Evolutionary conservation across 2,797 vertebrate species (phyloP), one percentile per base, ranked within the genome.

Genomic region (Thripadectes ignobilis): DNA sequence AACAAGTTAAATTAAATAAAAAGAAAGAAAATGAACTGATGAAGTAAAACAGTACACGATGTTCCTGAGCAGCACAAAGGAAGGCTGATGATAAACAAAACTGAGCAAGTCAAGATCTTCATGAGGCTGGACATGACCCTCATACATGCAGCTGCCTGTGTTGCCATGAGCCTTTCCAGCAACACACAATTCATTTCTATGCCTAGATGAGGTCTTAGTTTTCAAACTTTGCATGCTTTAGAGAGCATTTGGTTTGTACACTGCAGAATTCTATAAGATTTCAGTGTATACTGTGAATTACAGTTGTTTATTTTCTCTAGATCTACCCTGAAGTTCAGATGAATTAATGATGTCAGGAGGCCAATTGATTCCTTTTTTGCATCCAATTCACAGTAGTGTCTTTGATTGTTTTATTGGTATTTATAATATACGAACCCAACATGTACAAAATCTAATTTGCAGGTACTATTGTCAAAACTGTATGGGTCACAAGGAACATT

Each of bases 381-480:
- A 58, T 66, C 6, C 48, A 78, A 32, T 32, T 77, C 26, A 78
- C 4, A 39, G 10, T 16, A 12, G 1, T 32, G 10, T 2, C 46
- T 72, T 68, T 30, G 1, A 30, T 46, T 34, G 38, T 57, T 86
- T 88, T 18, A 38, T 32, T 80, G 14, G 9, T 54, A 74, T 29
- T 36, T 45, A 32, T 24, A 63, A 61, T 20, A 49, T 45, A 75
- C 12, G 41, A 46, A 62, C 7, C 7, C 9, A 85, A 46, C 2
- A 8, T 4, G 10, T 16, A 36, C 18, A 84, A 92, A 43, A 54
- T 72, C 80, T 83, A 55, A 69, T 89, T 86, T 93, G 24, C 93
- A 99, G 99, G 90, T 98, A 62, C 21, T 98, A 59, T 58, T 99
- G 96, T 98, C 98, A 79, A 99, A 99, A 96, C 97, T 98, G 17